A percentile compares a stretch with the other conserved stretches of the same genome.
phyloP scores from a whole-genome alignment of 2,888 invertebrate species.

The Sacculina carcini region DNA sequence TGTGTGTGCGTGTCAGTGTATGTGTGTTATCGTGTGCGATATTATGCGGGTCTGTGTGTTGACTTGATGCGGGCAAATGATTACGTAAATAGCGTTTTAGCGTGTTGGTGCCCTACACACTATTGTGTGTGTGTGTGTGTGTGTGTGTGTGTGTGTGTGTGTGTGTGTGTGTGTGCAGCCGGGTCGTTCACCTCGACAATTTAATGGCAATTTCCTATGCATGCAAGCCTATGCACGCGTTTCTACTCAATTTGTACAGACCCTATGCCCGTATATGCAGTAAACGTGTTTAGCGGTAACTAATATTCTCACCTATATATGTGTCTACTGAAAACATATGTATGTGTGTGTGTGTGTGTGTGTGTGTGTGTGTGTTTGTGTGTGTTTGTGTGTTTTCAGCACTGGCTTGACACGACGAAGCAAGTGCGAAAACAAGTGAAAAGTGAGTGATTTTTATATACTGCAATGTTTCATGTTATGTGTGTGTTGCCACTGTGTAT shows the following conservation, averaged over 20 bases:
- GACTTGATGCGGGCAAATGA: neutral
- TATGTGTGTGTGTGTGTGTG: neutral
- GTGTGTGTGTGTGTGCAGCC: too few species aligned
- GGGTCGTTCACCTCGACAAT: neutral
- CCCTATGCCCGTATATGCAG: neutral
- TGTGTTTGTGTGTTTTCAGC: neutral
- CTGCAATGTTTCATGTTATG: too few species aligned
- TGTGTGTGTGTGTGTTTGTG: neutral
- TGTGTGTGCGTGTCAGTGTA: neutral
- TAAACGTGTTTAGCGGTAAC: neutral
- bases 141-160: too few species aligned
- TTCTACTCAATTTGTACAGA: neutral
- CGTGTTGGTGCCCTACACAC: too few species aligned
- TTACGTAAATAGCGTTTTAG: neutral
- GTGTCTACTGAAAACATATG: neutral
- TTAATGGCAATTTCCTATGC: too few species aligned
- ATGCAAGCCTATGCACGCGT: too few species aligned
- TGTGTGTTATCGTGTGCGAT: neutral
- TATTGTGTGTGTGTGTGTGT: too few species aligned
- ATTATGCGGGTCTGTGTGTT: too few species aligned
- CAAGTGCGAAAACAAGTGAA: constrained; percentile 1
- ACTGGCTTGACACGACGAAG: neutral
- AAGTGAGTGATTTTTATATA: too few species aligned
- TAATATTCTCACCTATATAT: neutral
- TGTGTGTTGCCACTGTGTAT: too few species aligned